Conservation (phyloP, 2,888 invertebrate species). For the Oithona nana region DNA sequence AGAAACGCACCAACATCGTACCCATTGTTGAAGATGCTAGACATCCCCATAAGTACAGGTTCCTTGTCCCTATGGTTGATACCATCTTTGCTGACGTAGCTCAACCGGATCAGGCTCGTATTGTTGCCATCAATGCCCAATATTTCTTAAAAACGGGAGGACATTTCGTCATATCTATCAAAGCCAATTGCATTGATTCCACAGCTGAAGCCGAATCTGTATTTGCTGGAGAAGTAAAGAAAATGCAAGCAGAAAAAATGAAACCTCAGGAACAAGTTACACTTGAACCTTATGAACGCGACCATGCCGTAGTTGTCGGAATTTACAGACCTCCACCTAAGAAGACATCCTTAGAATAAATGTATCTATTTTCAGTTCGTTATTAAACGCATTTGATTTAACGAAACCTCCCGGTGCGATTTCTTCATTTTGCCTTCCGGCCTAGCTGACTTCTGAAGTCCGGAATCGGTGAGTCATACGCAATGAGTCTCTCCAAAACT, state of each 20-base stretch:
- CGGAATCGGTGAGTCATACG: no score
- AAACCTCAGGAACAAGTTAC: slow-evolving; percentile 97
- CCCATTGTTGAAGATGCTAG: slow-evolving; percentile 98
- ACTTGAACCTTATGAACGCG: slow-evolving; percentile 92
- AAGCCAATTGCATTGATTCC: slow-evolving; percentile 96
- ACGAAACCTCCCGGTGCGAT: no score
- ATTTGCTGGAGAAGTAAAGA: slow-evolving; percentile 91
- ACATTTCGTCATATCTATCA: slow-evolving; percentile 94
- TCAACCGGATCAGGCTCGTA: slow-evolving; percentile 96
- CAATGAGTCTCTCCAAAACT: no score
- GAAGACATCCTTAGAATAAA: no score
- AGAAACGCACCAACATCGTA: slow-evolving; percentile 93
- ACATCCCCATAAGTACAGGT: slow-evolving; percentile 96
- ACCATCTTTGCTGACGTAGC: slow-evolving; percentile 97
- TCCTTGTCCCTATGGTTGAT: slow-evolving; percentile 97
- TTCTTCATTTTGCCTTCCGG: no score
- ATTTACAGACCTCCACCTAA: slow-evolving; percentile 49
- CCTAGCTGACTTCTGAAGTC: no score
- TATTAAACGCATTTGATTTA: no score
- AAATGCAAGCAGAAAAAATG: slow-evolving; percentile 79
- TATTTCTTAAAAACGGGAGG: slow-evolving; percentile 93
- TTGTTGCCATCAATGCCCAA: slow-evolving; percentile 87
- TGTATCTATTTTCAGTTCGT: no score
- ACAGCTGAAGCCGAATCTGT: slow-evolving; percentile 96
- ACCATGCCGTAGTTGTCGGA: slow-evolving; percentile 96